phyloP scores from a whole-genome alignment of 2,888 invertebrate species.

The Coelogynopora nodosa region DNA sequence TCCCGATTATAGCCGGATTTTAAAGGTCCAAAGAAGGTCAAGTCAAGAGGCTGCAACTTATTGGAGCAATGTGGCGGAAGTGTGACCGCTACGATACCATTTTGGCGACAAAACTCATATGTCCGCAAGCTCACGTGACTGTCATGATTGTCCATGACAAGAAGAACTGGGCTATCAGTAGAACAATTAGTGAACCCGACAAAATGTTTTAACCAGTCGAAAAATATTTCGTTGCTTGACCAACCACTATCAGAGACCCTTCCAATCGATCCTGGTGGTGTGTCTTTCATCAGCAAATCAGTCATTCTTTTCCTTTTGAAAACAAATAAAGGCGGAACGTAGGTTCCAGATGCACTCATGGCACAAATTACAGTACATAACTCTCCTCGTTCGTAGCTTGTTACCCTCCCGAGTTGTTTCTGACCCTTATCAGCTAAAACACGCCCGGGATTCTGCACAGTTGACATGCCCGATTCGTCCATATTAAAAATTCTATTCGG shows the following conservation, averaged over 20 bases:
- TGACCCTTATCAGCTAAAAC: slow-evolving; percentile 40
- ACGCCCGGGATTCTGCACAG: slow-evolving; percentile 2
- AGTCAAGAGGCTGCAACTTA: slow-evolving; percentile 47
- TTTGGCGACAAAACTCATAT: slow-evolving; percentile 43
- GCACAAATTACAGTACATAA: slow-evolving; percentile 43
- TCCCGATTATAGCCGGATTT: slow-evolving; percentile 54
- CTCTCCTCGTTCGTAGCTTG: slow-evolving; percentile 45
- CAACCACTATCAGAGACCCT: slow-evolving; percentile 44
- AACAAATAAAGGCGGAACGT: slow-evolving; percentile 47
- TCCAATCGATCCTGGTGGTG: slow-evolving; percentile 45
- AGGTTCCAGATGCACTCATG: slow-evolving; percentile 44
- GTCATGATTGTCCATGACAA: slow-evolving; percentile 47
- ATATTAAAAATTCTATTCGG: slow-evolving; percentile 38
- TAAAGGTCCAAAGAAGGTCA: slow-evolving; percentile 54
- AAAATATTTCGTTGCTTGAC: slow-evolving; percentile 47
- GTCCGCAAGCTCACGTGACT: slow-evolving; percentile 46
- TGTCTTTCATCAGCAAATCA: slow-evolving; percentile 41
- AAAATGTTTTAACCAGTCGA: slow-evolving; percentile 46
- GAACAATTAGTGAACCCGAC: slow-evolving; percentile 45
- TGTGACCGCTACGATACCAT: slow-evolving; percentile 48
- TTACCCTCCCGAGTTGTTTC: slow-evolving; percentile 38
- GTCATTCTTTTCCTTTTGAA: slow-evolving; percentile 45
- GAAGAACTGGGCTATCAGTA: slow-evolving; percentile 39
- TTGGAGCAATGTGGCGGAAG: slow-evolving; percentile 48
- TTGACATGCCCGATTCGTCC: slow-evolving; percentile 42